Base-by-base conservation (phyloP, 35 echinoderm and acorn worm species). In the Holothuria glaberrima region DNA sequence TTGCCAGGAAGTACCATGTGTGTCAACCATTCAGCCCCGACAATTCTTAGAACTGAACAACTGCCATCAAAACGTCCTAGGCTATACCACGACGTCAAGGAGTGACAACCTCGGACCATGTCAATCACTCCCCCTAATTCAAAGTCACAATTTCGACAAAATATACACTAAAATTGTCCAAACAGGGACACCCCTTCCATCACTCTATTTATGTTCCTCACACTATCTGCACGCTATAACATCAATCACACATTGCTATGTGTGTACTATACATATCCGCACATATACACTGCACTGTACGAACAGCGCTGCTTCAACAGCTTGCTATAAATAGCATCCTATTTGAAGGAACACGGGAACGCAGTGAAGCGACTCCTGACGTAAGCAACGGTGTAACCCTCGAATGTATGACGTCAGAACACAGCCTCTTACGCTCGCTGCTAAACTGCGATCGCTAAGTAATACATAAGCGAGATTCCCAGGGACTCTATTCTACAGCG, bases 301-400 rank as follows among this genome's bases (percentile, higher is more conserved):
- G 74, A 78, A 52, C 50, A 54, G 50, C 50, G 50, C 50, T 27
- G 27, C 74, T 78, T 78, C 74, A n/a, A 78, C 50, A 48, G 36
- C 38, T 22, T 48, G 74, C 74, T 78, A 78, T 48, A 78, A 78
- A 78, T 78, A 78, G 74, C 74, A 48, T 41, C 74, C 38, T 78
- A 78, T 78, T 78, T 78, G 74, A 78, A 78, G 74, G 38, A 78
- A 78, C 74, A 48, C 74, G 74, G 36, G 74, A 78, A 78, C 74
- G 74, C 74, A 78, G 74, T 48, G 74, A 50, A 78, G 74, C 74
- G 74, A 48, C 74, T 78, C 74, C 74, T 78, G 74, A 78, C 74
- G 74, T 78, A 78, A 78, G 44, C 74, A 28, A 28, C 74, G 74
- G 35, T 78, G 21, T 78, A 78, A 78, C 74, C 74, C 74, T 78